Conservation (phyloP, 2,888 invertebrate genomes). For the Rhorus exstirpatorius region DNA sequence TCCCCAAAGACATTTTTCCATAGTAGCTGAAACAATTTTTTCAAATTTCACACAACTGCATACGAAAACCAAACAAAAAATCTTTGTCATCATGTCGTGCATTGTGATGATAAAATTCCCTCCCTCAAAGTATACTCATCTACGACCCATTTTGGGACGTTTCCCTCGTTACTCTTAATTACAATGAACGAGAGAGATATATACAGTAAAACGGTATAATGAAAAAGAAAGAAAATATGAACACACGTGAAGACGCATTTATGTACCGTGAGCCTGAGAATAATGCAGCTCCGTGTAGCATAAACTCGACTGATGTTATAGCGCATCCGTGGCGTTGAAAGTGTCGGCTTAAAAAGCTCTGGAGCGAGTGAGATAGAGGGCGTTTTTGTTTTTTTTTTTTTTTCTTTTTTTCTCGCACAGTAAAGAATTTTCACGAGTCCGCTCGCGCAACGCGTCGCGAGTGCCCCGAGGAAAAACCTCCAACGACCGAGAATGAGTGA, state of each 20-base stretch:
- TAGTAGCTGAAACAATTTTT: neutral
- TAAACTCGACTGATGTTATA: constrained; percentile 39
- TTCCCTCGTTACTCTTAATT: constrained; percentile 46
- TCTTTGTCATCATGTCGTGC: neutral
- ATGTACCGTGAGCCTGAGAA: neutral
- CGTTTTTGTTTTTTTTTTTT: neutral
- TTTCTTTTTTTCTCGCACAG: constrained; percentile 35
- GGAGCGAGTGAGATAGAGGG: constrained; percentile 31
- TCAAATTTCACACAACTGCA: constrained; percentile 9
- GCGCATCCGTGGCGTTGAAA: constrained; percentile 8
- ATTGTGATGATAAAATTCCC: constrained; percentile 17
- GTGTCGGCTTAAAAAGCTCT: constrained; percentile 61
- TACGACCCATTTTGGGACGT: constrained; percentile 10
- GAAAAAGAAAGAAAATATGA: constrained; percentile 9
- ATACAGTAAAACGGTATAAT: constrained; percentile 15
- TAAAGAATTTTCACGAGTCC: constrained; percentile 55
- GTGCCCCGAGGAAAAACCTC: constrained; percentile 33
- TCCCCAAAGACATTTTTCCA: neutral
- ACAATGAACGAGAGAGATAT: constrained; percentile 1
- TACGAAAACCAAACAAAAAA: constrained; percentile 12
- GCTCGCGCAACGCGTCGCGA: constrained; percentile 8
- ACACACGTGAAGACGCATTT: neutral
- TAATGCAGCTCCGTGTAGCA: constrained; percentile 29
- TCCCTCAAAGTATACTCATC: neutral
- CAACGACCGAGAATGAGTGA: constrained; percentile 27